phyloP scores from a whole-genome alignment of 2,888 invertebrate species.

The Candidula unifasciata region DNA sequence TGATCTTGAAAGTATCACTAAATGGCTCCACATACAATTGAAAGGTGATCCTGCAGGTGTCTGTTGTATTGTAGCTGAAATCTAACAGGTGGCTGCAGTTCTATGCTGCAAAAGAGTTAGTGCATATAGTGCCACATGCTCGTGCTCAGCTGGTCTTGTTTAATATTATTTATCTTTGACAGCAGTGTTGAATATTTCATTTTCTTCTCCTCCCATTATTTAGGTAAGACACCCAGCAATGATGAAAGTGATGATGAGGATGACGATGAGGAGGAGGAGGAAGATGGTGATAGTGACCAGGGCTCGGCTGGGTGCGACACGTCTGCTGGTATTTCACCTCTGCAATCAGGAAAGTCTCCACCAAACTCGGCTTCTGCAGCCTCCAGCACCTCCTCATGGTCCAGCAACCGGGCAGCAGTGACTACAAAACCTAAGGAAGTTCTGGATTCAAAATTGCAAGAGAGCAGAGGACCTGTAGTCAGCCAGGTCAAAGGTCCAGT shows the following conservation, averaged over 20 bases:
- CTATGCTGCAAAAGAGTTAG: too few relatives aligned
- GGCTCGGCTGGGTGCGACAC: constrained; percentile 17
- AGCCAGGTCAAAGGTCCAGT: background rate
- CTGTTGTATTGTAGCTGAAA: too few relatives aligned
- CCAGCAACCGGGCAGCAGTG: too few relatives aligned
- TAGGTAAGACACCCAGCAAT: constrained; percentile 21
- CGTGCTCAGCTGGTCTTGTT: background rate
- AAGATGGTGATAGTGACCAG: constrained; percentile 16
- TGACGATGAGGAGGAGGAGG: constrained; percentile 25
- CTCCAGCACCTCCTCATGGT: background rate
- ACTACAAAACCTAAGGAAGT: background rate
- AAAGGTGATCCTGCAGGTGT: too few relatives aligned
- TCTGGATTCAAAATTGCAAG: background rate
- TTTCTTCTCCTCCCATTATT: background rate
- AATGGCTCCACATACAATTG: too few relatives aligned
- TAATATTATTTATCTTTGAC: background rate
- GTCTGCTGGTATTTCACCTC: constrained; percentile 3
- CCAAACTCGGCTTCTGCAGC: background rate
- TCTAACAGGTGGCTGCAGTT: too few relatives aligned
- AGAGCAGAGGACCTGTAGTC: background rate
- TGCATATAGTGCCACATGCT: too few relatives aligned
- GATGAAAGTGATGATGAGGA: constrained; percentile 40
- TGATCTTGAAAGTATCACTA: too few relatives aligned
- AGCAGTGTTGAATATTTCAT: background rate
- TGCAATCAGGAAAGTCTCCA: background rate